Evolutionary conservation across 2,888 invertebrate genomes (phyloP).

Genomic region (Ochlodes sylvanus): DNA sequence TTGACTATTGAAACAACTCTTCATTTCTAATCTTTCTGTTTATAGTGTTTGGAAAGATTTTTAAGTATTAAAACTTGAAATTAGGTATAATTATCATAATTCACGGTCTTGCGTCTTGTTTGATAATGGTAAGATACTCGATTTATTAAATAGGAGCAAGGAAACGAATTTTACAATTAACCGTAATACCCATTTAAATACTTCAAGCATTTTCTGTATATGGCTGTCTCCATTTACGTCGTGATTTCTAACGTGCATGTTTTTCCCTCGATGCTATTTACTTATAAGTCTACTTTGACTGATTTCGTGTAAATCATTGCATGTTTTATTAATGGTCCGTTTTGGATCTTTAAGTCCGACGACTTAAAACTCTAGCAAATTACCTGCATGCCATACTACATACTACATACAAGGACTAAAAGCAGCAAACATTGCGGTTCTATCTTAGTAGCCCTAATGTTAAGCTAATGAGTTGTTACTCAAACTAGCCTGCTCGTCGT

Average conservation of each 20-base stretch:
- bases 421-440: too few relatives aligned
- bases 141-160: constrained; percentile 21
- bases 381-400: too few relatives aligned
- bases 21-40: too few relatives aligned
- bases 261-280: constrained; percentile 43
- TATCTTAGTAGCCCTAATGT: background rate
- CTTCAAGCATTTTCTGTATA: constrained; percentile 49
- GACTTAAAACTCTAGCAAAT: too few relatives aligned
- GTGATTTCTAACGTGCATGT: constrained; percentile 46
- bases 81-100: too few relatives aligned
- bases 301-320: constrained; percentile 22
- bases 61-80: too few relatives aligned
- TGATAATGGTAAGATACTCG: constrained; percentile 2
- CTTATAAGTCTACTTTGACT: constrained; percentile 13
- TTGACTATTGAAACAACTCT: too few relatives aligned
- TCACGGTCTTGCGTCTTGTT: background rate
- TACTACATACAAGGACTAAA: too few relatives aligned
- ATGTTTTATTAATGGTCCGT: background rate
- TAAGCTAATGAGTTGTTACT: background rate
- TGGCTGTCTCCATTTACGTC: constrained; percentile 53
- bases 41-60: too few relatives aligned
- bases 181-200: constrained; percentile 47
- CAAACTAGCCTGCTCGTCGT: too few relatives aligned
- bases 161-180: constrained; percentile 43
- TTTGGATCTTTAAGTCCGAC: background rate